Percentiles rank a stretch among this genome's conserved stretches.
These are phyloP conservation scores for Heptranchias perlo DNA, from an alignment of 2,113 vertebrate species.

Conservation along the genomic window DNA sequence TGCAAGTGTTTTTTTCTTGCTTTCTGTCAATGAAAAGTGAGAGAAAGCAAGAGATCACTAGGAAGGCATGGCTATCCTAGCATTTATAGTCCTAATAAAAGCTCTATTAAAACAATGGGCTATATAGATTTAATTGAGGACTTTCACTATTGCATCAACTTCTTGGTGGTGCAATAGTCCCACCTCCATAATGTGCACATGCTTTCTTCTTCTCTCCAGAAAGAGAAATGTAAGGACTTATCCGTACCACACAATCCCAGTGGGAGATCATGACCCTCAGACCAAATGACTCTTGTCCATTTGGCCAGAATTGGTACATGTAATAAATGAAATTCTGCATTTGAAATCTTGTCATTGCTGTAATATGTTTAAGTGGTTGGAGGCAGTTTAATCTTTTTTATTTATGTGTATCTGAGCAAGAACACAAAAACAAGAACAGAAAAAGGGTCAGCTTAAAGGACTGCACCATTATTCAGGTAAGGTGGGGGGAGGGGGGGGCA, in stretches of 20 bases:
- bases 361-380: too few species aligned
- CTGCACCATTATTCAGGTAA: too few species aligned
- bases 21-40: not conserved
- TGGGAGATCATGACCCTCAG: not conserved
- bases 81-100: not conserved
- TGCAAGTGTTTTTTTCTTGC: not conserved
- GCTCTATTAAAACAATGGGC: not conserved
- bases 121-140: too few species aligned
- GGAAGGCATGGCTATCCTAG: not conserved
- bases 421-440: too few species aligned
- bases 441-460: too few species aligned
- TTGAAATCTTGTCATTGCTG: too few species aligned
- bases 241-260: not conserved
- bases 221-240: not conserved
- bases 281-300: too few species aligned
- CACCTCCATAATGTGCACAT: not conserved
- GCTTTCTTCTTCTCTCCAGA: not conserved
- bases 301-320: not conserved
- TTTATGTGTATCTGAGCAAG: too few species aligned
- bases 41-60: not conserved
- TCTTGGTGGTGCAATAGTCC: not conserved
- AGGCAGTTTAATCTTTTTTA: too few species aligned
- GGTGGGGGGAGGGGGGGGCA: too few species aligned
- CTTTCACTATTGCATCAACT: too few species aligned
- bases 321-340: not conserved